Evolutionary conservation across 2,113 vertebrate species (phyloP).

Genomic region (Blennius ocellaris): DNA sequence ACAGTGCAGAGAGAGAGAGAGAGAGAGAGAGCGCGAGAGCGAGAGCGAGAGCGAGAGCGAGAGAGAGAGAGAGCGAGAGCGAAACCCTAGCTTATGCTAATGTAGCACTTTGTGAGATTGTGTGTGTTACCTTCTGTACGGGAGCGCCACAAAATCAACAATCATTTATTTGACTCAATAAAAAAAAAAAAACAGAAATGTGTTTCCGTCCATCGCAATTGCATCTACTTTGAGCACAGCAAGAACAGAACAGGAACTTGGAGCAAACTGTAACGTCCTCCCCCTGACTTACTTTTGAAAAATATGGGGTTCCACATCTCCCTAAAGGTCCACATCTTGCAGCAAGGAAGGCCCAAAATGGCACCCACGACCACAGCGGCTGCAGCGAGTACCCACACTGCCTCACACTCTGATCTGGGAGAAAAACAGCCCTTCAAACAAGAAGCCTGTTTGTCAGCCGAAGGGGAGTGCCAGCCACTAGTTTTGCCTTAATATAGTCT

Average conservation of each 20-base stretch:
- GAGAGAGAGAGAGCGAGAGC: too few relatives aligned
- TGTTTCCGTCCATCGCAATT: conserved; percentile 9
- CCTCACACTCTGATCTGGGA: conserved; percentile 72
- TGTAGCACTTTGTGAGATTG: too few relatives aligned
- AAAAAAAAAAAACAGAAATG: background rate
- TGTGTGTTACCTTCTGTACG: conserved; percentile 47
- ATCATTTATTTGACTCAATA: conserved; percentile 24
- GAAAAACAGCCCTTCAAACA: conserved; percentile 81
- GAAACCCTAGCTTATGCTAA: too few relatives aligned
- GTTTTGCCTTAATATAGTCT: conserved; percentile 83
- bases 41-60: too few relatives aligned
- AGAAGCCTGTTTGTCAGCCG: conserved; percentile 80
- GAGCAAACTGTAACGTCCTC: conserved; percentile 16
- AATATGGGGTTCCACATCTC: conserved; percentile 64
- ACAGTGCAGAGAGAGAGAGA: conserved; percentile 39
- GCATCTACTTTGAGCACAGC: conserved; percentile 1
- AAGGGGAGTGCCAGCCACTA: conserved; percentile 75
- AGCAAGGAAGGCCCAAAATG: conserved; percentile 72
- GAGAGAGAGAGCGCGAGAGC: too few relatives aligned
- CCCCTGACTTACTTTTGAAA: conserved; percentile 40
- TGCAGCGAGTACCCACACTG: conserved; percentile 61
- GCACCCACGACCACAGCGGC: conserved; percentile 74
- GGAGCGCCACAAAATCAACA: background rate
- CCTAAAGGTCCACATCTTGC: conserved; percentile 54
- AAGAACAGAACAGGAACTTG: conserved; percentile 26